A percentile compares a stretch with the other conserved stretches of the same genome.
Evolutionary conservation across 2,797 vertebrate genomes (phyloP).

Genomic region (Rhinichthys osculus): DNA sequence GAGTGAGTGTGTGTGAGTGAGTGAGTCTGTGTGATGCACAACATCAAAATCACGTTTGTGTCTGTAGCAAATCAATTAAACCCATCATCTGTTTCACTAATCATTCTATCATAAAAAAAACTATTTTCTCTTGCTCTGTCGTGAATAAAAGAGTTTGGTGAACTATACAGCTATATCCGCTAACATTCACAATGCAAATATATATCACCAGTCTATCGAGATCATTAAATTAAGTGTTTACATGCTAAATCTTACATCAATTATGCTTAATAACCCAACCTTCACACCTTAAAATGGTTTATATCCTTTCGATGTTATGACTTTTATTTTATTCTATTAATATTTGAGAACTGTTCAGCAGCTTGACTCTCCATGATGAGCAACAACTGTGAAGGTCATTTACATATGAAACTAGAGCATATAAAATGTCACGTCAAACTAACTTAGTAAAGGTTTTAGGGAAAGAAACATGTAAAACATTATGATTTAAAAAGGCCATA

Average conservation of each 20-base stretch:
- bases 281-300: background rate
- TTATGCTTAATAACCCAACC: background rate
- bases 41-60: slow-evolving; percentile 1
- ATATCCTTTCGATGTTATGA: background rate
- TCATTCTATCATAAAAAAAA: background rate
- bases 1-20: no score
- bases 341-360: background rate
- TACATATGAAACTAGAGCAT: background rate
- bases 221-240: background rate
- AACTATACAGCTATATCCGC: background rate
- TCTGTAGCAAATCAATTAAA: background rate
- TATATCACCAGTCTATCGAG: background rate
- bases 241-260: background rate
- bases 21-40: background rate
- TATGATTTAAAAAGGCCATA: background rate
- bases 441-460: background rate
- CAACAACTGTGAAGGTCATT: background rate
- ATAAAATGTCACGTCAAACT: background rate
- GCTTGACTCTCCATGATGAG: background rate
- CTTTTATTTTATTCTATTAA: background rate
- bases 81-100: background rate
- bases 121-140: background rate
- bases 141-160: background rate
- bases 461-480: background rate
- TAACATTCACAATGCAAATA: background rate